Evolutionary conservation across 1,140 invertebrate genomes (phyloP).

Genomic region (Brachionus rotundiformis): DNA sequence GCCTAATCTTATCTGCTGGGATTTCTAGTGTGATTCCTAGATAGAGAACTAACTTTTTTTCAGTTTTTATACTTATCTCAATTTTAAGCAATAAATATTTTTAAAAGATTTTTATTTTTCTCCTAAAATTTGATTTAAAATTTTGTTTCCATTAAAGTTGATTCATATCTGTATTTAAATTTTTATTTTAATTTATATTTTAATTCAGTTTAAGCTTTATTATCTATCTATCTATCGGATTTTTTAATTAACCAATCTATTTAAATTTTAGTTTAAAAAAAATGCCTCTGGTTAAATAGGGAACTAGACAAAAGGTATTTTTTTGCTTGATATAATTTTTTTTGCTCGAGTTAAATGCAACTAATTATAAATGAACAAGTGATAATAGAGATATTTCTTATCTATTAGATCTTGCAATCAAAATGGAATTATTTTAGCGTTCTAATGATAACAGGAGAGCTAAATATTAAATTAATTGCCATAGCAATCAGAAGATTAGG

Average conservation of each 20-base stretch:
- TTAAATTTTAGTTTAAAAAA: background rate
- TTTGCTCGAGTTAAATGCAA: background rate
- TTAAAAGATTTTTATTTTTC: background rate
- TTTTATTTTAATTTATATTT: no score
- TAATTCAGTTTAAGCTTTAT: no score
- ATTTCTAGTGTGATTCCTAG: slow-evolving; percentile 18
- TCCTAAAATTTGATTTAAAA: background rate
- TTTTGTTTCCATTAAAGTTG: background rate
- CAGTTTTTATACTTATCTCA: background rate
- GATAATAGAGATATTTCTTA: background rate
- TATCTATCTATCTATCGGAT: no score
- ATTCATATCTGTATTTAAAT: slow-evolving; percentile 20
- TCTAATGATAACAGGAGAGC: slow-evolving; percentile 12
- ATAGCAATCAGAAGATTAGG: slow-evolving; percentile 34
- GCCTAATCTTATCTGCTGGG: background rate
- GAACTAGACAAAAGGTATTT: background rate
- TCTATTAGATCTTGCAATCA: background rate
- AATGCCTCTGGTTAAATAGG: background rate
- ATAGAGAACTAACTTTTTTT: slow-evolving; percentile 8
- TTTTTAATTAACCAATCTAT: no score
- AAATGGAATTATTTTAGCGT: slow-evolving; percentile 19
- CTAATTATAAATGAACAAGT: background rate
- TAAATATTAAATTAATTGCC: slow-evolving; percentile 35
- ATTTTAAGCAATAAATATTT: slow-evolving; percentile 12
- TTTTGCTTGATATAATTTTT: background rate